A percentile compares a stretch with the other conserved stretches of the same genome.
These are phyloP conservation scores for Cyanoderma ruficeps DNA, from an alignment of 2,113 vertebrate genomes.

Conservation along the genomic window DNA sequence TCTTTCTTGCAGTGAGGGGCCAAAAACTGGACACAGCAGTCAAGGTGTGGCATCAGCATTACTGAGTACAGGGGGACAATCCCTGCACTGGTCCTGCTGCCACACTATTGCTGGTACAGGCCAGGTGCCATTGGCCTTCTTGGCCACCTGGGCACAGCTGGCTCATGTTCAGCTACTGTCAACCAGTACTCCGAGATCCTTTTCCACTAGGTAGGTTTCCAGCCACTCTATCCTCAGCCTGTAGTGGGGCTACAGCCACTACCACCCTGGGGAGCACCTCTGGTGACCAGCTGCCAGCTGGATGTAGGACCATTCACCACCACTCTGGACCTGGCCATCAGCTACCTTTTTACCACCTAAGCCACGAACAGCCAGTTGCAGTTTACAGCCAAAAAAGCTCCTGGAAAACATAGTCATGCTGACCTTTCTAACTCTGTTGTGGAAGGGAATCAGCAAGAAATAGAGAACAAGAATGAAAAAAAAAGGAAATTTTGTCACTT, in stretches of 20 bases:
- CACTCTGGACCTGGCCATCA: background rate
- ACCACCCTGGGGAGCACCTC: background rate
- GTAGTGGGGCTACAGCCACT: no score
- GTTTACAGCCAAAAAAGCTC: background rate
- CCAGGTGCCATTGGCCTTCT: background rate
- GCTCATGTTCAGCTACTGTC: background rate
- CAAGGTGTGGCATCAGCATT: background rate
- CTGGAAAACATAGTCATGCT: background rate
- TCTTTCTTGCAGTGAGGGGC: background rate
- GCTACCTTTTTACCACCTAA: background rate
- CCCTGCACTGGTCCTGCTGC: background rate
- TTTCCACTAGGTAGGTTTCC: background rate
- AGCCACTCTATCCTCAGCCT: background rate
- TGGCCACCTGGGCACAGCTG: background rate
- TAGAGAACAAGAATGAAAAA: background rate
- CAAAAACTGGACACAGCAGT: background rate
- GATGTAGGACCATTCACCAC: background rate
- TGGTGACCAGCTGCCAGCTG: background rate
- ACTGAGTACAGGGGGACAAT: background rate
- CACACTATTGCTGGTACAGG: background rate
- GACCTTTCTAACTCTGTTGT: background rate
- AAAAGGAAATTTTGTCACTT: background rate
- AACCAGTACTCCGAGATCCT: fast-evolving
- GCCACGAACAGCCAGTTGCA: background rate
- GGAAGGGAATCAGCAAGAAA: background rate